These are phyloP conservation scores for Hippopotamyrus pictus DNA, from an alignment of 2,797 vertebrate genomes.

Conservation along the genomic window DNA sequence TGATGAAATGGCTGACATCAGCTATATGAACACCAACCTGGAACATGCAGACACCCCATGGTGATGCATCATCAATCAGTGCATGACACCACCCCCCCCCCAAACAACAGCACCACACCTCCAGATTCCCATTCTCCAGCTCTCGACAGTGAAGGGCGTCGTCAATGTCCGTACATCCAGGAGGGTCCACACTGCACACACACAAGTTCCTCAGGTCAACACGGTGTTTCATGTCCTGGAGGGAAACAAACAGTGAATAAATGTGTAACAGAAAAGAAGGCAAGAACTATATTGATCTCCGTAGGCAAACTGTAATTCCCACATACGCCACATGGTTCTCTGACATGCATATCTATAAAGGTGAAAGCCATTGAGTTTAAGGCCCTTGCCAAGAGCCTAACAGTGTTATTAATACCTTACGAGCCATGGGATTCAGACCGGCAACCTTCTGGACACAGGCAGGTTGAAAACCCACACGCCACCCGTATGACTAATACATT, in stretches of 20 bases:
- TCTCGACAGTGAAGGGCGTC: slow-evolving; percentile 86
- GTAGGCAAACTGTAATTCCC: not conserved
- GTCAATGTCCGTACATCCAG: slow-evolving; percentile 95
- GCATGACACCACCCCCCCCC: not conserved
- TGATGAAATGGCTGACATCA: slow-evolving; percentile 96
- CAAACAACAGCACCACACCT: slow-evolving; percentile 57
- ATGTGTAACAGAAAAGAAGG: not conserved
- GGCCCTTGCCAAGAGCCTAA: not conserved
- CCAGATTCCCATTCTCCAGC: slow-evolving; percentile 80
- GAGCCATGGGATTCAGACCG: not conserved
- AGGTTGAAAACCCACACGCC: not conserved
- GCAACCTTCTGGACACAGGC: not conserved
- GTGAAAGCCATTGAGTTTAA: not conserved
- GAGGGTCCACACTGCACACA: slow-evolving; percentile 94
- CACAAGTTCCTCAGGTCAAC: slow-evolving; percentile 77
- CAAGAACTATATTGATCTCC: not conserved
- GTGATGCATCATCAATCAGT: not conserved
- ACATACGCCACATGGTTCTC: not conserved
- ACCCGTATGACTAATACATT: not conserved
- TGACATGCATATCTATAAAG: not conserved
- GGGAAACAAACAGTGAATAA: not conserved
- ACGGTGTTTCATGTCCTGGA: slow-evolving; percentile 78
- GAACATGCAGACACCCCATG: not conserved
- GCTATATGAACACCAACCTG: slow-evolving; percentile 97
- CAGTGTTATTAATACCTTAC: not conserved